Base-by-base conservation (phyloP, 2,888 invertebrate species). In the Eubasilissa splendida region DNA sequence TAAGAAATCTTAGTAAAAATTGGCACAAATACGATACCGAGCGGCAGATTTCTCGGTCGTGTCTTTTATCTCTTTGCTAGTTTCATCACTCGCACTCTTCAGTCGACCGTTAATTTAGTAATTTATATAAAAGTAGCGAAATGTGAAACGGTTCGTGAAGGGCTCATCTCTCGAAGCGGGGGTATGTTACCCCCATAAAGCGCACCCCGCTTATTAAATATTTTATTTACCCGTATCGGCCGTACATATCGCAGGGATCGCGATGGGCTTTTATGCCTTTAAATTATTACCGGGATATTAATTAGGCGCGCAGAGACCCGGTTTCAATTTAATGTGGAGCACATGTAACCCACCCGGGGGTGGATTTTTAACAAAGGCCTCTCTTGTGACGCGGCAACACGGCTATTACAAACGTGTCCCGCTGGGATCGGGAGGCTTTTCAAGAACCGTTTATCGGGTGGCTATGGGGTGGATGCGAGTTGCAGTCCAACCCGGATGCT, bases 201-300 rank as follows among this genome's bases (percentile, higher is more conserved):
- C 22, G 22, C 22, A 22, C 22, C 22, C 22, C 22, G 22, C 22
- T 22, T 22, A 22, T 22, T 22, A 22, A n/a, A 52, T 70, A 70
- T 70, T 70, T 70, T 70, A 70, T 70, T 70, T 70, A 70, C 70
- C 70, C 70, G 53, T 53, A 70, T 70, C 70, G n/a, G 14, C 70
- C 53, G 53, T 52, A 10, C 70, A 42, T 70, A 70, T 70, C 70
- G 70, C 14, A 52, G n/a, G 50, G 68, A 42, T 59, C 58, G 77
- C 33, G 50, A 22, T 5, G 58, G 52, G 75, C 75, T 60, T 60
- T 75, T 75, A 52, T 31, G 54, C 53, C 8, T 42, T 77, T 54
- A 77, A 77, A 77, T 77, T 77, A 77, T 77, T 77, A 68, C 77
- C 68, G 66, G 58, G 68, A 68, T 77, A 77, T 77, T 66, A 77